Evolutionary conservation across 1,140 invertebrate species (phyloP).

Genomic region (Gerris buenoi): DNA sequence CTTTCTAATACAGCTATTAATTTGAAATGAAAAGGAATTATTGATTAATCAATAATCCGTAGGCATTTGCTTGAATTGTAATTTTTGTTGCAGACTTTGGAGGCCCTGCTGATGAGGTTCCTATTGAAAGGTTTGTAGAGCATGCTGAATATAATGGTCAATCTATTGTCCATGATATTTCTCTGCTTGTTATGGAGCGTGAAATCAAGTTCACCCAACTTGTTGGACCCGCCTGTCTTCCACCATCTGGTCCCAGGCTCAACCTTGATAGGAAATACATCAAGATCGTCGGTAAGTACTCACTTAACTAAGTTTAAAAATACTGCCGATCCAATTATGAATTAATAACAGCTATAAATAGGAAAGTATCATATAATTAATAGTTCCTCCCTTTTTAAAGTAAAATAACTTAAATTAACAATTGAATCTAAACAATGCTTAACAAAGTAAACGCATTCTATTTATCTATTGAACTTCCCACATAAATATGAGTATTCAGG

Average conservation of each 20-base stretch:
- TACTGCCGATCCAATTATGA: not conserved
- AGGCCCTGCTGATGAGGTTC: not conserved
- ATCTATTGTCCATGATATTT: not conserved
- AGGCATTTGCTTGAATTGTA: not conserved
- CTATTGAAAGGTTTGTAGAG: not conserved
- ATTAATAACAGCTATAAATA: too few species aligned
- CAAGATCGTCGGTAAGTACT: not conserved
- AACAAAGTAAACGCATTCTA: too few species aligned
- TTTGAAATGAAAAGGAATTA: not conserved
- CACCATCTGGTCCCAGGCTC: not conserved
- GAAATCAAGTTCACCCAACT: not conserved
- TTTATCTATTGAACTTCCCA: too few species aligned
- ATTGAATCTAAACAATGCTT: too few species aligned
- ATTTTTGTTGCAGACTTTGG: not conserved
- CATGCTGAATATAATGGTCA: not conserved
- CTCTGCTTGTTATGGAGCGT: not conserved
- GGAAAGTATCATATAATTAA: too few species aligned
- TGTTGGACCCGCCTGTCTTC: constrained; percentile 1
- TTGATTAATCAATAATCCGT: not conserved
- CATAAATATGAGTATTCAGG: too few species aligned
- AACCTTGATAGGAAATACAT: not conserved
- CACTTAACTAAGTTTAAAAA: not conserved
- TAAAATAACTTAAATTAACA: too few species aligned
- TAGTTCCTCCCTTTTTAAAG: too few species aligned
- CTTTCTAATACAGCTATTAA: not conserved